Conservation (phyloP, 2,113 vertebrate species). For the Tragelaphus imberbis region DNA sequence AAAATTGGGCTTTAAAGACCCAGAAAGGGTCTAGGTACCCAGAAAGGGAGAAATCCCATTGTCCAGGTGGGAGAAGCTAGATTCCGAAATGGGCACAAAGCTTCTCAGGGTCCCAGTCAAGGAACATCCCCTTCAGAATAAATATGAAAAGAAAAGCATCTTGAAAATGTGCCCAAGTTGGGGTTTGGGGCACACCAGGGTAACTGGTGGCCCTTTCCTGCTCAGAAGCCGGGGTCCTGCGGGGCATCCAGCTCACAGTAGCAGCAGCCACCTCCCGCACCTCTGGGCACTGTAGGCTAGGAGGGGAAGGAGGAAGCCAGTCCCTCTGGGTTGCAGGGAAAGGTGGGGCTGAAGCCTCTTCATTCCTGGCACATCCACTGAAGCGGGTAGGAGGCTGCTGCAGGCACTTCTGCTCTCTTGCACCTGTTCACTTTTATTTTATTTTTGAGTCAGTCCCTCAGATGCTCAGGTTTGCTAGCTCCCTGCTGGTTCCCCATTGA, state of each 20-base stretch:
- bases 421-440: neutral
- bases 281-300: neutral
- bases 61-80: neutral
- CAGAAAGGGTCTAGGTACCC: neutral
- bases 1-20: neutral
- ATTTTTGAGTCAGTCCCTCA: conserved; percentile 35
- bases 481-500: conserved; percentile 36
- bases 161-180: neutral
- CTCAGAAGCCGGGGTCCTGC: neutral
- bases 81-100: neutral
- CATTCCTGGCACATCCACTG: fast-evolving
- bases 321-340: neutral
- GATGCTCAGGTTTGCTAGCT: neutral
- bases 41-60: neutral
- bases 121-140: neutral
- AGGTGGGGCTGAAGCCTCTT: fast-evolving
- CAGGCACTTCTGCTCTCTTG: neutral
- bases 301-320: neutral
- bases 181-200: neutral
- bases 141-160: neutral
- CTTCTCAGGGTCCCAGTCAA: neutral
- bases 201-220: neutral
- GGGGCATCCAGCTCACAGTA: fast-evolving
- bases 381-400: neutral
- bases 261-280: neutral